A percentile compares a stretch with the other conserved stretches of the same genome.
These are phyloP conservation scores for Trichomalopsis sarcophagae DNA, from an alignment of 1,140 invertebrate genomes.

Conservation along the genomic window DNA sequence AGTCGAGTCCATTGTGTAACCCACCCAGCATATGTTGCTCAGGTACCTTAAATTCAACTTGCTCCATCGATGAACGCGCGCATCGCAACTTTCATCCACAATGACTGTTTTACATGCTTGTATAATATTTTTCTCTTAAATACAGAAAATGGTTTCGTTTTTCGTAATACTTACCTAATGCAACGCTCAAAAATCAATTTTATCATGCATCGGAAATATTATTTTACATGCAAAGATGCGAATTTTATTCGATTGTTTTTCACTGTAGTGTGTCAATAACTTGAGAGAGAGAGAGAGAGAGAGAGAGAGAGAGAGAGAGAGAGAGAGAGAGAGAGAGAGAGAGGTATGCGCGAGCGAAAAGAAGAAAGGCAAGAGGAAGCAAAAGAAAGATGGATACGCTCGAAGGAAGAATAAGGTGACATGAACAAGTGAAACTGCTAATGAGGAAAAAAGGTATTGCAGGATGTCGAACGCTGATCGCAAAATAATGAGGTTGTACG, in stretches of 20 bases:
- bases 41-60: constrained; percentile 42
- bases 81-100: neutral
- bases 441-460: constrained; percentile 10
- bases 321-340: neutral
- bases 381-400: constrained; percentile 7
- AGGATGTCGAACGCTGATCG: neutral
- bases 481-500: neutral
- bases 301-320: neutral
- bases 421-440: constrained; percentile 7
- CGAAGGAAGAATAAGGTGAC: constrained; percentile 8
- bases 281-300: neutral
- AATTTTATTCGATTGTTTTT: neutral
- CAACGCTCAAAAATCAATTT: no score
- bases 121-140: neutral
- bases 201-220: no score
- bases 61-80: neutral
- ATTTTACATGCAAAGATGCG: no score
- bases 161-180: no score
- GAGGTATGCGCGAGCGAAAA: neutral
- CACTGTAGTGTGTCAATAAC: neutral
- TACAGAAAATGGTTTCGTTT: no score
- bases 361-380: neutral
- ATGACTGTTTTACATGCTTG: neutral
- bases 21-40: constrained; percentile 56
- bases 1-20: constrained; percentile 62